Evolutionary conservation across 2,888 invertebrate species (phyloP).

Genomic region (Lithophane leautieri): DNA sequence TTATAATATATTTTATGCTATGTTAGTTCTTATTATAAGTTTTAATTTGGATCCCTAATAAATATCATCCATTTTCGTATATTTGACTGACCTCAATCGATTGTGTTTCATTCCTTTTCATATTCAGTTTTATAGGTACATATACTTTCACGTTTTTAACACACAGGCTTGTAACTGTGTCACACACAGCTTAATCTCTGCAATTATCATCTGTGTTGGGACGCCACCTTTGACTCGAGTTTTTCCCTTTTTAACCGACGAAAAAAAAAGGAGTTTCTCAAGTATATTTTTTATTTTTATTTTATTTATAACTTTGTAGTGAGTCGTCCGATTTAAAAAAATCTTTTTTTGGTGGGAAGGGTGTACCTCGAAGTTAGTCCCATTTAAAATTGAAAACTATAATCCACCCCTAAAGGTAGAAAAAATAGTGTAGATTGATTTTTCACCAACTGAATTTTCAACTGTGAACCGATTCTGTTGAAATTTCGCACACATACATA

Average conservation of each 20-base stretch:
- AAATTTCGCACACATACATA: no score
- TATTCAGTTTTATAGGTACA: background rate
- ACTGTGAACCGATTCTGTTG: no score
- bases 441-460: no score
- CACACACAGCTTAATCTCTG: conserved; percentile 47
- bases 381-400: no score
- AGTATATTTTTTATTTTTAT: no score
- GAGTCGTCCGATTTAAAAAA: no score
- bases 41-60: background rate
- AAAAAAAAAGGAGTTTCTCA: no score
- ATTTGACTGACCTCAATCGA: background rate
- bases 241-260: conserved; percentile 22
- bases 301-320: no score
- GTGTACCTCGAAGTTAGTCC: no score
- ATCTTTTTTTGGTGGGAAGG: no score
- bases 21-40: background rate
- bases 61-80: background rate
- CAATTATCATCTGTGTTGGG: conserved; percentile 42
- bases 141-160: conserved; percentile 12
- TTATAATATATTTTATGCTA: background rate
- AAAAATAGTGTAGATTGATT: no score
- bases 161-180: conserved; percentile 25
- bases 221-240: conserved; percentile 31
- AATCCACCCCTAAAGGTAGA: no score
- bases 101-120: background rate